A percentile compares a stretch with the other conserved stretches of the same genome.
phyloP scores from a whole-genome alignment of 1,140 invertebrate genomes.

The Neomicropteryx cornuta region DNA sequence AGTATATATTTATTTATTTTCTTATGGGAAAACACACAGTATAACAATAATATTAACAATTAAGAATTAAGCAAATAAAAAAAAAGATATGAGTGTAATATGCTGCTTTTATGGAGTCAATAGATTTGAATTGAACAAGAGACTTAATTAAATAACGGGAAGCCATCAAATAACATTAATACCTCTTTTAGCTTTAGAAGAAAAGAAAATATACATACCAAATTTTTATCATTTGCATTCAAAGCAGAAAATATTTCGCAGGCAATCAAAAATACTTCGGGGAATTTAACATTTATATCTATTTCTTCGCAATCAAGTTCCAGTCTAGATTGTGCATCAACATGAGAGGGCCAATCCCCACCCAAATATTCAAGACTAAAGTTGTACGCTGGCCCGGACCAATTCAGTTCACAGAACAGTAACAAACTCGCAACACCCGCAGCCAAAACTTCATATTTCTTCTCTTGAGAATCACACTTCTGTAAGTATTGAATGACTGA shows the following conservation, averaged over 20 bases:
- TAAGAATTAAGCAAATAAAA: too few relatives aligned
- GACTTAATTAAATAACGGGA: not conserved
- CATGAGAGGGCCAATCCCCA: slow-evolving; percentile 24
- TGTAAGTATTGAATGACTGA: slow-evolving; percentile 16
- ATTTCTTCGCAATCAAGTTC: slow-evolving; percentile 48
- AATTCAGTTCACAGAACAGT: slow-evolving; percentile 71
- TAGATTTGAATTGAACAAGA: not conserved
- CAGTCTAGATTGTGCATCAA: slow-evolving; percentile 34
- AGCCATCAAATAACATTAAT: too few relatives aligned
- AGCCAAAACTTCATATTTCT: slow-evolving; percentile 21
- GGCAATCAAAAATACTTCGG: slow-evolving; percentile 55
- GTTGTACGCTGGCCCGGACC: slow-evolving; percentile 55
- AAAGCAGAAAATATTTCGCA: slow-evolving; percentile 48
- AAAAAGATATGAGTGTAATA: too few relatives aligned
- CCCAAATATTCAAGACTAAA: slow-evolving; percentile 32
- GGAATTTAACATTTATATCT: slow-evolving; percentile 49
- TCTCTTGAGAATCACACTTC: slow-evolving; percentile 17
- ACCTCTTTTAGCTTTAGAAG: too few relatives aligned
- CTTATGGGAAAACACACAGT: too few relatives aligned
- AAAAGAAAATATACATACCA: slow-evolving; percentile 22
- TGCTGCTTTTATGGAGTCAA: too few relatives aligned
- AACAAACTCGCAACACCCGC: slow-evolving; percentile 50
- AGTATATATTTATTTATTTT: too few relatives aligned
- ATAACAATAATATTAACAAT: too few relatives aligned
- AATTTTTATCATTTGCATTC: slow-evolving; percentile 25